phyloP scores from a whole-genome alignment of 2,888 invertebrate genomes.

The Axea sp. region DNA sequence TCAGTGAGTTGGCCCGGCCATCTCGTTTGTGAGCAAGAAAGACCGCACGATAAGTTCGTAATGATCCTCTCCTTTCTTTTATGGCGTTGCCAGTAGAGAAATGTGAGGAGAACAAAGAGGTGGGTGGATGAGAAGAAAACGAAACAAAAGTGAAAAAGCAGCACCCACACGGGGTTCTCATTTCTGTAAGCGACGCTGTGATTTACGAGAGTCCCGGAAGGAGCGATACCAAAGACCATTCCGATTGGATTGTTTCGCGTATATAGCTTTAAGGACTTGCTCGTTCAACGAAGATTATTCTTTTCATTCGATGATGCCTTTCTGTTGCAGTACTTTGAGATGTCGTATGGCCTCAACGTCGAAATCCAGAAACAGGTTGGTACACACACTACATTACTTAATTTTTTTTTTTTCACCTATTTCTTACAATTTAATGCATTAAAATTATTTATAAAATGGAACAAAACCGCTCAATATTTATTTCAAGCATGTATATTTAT shows the following conservation, averaged over 20 bases:
- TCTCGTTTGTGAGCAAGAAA: conserved; percentile 54
- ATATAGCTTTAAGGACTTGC: conserved; percentile 56
- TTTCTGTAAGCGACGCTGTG: conserved; percentile 62
- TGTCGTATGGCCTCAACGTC: conserved; percentile 96
- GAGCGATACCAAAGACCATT: conserved; percentile 57
- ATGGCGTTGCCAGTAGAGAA: conserved; percentile 49
- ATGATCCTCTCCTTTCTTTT: conserved; percentile 65
- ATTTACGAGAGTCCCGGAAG: conserved; percentile 65
- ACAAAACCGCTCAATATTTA: no score
- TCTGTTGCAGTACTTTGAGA: conserved; percentile 94
- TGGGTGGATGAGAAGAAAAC: conserved; percentile 50
- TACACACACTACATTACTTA: conserved; percentile 21
- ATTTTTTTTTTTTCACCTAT: no score
- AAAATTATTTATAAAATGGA: no score
- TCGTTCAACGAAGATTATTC: conserved; percentile 42
- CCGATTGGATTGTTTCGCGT: conserved; percentile 58
- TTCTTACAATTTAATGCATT: no score
- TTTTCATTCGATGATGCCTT: conserved; percentile 58
- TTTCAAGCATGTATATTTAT: no score
- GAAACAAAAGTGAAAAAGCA: conserved; percentile 57
- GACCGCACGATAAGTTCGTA: conserved; percentile 57
- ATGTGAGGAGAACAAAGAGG: conserved; percentile 60
- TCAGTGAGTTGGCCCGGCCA: conserved; percentile 61
- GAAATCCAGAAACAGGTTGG: conserved; percentile 97
- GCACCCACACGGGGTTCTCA: conserved; percentile 64